These are phyloP conservation scores for Mesocricetus auratus DNA, from an alignment of 2,113 vertebrate species.

Conservation along the genomic window DNA sequence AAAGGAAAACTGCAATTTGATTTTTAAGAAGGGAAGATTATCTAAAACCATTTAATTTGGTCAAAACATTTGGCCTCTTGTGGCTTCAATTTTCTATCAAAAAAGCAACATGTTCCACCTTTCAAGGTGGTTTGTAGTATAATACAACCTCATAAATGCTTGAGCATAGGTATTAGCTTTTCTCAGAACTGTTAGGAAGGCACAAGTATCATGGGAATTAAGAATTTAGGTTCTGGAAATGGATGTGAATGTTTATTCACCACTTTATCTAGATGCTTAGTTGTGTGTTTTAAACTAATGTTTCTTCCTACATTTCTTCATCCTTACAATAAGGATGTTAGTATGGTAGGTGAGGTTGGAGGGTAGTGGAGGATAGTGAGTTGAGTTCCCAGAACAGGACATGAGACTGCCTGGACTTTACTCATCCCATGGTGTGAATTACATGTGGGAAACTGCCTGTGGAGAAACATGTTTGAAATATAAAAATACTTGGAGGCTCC, in stretches of 20 bases:
- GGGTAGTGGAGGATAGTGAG: neutral
- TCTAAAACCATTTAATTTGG: neutral
- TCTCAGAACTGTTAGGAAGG: neutral
- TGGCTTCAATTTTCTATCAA: constrained; percentile 56
- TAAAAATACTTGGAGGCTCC: neutral
- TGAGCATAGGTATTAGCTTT: neutral
- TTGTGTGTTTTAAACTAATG: neutral
- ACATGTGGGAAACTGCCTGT: neutral
- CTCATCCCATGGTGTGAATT: neutral
- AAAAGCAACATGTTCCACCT: neutral
- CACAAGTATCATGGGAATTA: neutral
- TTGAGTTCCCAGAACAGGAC: neutral
- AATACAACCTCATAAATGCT: neutral
- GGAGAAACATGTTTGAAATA: neutral
- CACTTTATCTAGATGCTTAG: neutral
- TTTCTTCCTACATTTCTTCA: constrained; percentile 9
- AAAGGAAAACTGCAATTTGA: constrained; percentile 36
- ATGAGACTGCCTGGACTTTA: neutral
- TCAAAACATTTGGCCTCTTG: constrained; percentile 22
- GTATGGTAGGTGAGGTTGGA: neutral
- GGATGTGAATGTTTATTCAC: neutral
- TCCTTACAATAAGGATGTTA: constrained; percentile 39
- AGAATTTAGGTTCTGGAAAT: neutral
- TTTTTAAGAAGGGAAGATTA: constrained; percentile 33
- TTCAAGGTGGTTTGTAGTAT: neutral